Evolutionary conservation across 2,888 invertebrate genomes (phyloP), one percentile per base, ranked within the genome.

Genomic region (Troilus luridus): DNA sequence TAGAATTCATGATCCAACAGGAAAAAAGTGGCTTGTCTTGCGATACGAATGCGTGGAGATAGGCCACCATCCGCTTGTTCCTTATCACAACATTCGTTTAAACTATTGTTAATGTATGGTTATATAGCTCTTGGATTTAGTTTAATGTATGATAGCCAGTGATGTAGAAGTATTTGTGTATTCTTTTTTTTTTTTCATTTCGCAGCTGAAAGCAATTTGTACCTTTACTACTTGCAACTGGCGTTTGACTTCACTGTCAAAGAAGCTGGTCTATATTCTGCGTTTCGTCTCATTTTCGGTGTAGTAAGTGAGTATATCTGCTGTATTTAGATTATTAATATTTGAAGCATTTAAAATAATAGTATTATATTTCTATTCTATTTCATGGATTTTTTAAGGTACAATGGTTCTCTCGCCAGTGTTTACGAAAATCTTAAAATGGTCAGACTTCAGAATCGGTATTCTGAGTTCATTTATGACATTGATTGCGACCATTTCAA

Each of bases 401-500:
- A 85, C 85, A 56, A 85, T 58, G 56, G n/a, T 58, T 11, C 56
- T 85, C 2, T 85, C 85, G 21, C 85, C 85, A 1, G 85, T 85
- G 11, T 85, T 85, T 12, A 56, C 85, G 11, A 85, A 58, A 85
- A 3, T 85, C 19, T 58, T 85, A 12, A 85, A 85, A 21, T 85
- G 85, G 85, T 85, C 85, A 10, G 85, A 85, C 85, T 85, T 85
- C 85, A 85, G 85, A 85, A 85, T 85, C 11, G 85, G 85, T 54
- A 85, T 85, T n/a, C 11, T 85, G 12, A 85, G 85, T 85, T 85
- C 85, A 21, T 56, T 85, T 11, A 56, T n/a, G n/a, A 56, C 85
- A 6, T 58, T 85, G 0, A n/a, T 58, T 11, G 21, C 85, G 85
- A n/a, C 56, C 5, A 85, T n/a, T 58, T 9, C n/a, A 56, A 85